Evolutionary conservation across 2,797 vertebrate genomes (phyloP), one percentile per base, ranked within the genome.

Genomic region (Vultur gryphus): DNA sequence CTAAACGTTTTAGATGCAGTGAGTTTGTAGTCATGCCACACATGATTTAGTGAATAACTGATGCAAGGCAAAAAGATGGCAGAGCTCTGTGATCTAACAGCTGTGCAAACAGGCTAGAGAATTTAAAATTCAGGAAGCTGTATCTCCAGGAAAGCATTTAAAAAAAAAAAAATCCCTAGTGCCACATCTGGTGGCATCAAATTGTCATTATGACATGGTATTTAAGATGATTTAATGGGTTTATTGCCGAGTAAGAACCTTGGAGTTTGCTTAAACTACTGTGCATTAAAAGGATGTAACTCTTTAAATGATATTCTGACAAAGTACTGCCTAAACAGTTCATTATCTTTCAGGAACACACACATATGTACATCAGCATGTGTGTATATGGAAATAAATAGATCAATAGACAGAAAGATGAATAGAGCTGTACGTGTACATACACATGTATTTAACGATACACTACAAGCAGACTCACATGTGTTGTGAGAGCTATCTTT

Each of bases 201-300:
- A 97, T 96, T 98, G 97, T 97, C 98, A 97, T 98, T 96, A 98
- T 97, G 98, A 98, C 98, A 97, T 95, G 96, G 98, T 98, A 97
- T 98, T 98, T 98, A 98, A 98, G 98, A 98, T 98, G 98, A 98
- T 98, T 98, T 97, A 98, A 98, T 95, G 95, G 94, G 95, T 96
- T 94, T 97, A 97, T 95, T 96, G 95, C 94, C 41, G 58, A 96
- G 85, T 93, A 94, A 97, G 97, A 97, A 97, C 95, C 95, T 95
- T 94, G 88, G 96, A 97, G 97, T 98, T 97, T 98, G 95, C 96
- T 98, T 98, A 97, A 98, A 98, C 96, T 96, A 96, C 97, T 90
- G 97, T 97, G 97, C 96, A 95, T 97, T 97, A 97, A 97, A 97
- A 96, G 58, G 94, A 97, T 84, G 91, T 87, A 96, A 97, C 95